phyloP scores from a whole-genome alignment of 2,797 vertebrate species.

The Enteromius trimaculatus region DNA sequence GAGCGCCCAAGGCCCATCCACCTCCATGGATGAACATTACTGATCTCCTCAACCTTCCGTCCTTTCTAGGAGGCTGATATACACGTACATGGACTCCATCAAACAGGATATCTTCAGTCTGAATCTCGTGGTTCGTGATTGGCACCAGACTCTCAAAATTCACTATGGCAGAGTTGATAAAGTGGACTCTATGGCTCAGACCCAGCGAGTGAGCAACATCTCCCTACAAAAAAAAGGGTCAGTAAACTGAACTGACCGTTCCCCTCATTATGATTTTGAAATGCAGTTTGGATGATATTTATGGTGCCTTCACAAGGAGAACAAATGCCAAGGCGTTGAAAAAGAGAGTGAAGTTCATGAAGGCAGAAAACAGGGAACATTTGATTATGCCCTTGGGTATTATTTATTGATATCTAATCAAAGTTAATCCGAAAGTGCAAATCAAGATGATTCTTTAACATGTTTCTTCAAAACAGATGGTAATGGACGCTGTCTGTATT shows the following conservation, averaged over 20 bases:
- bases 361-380: not conserved
- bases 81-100: slow-evolving; percentile 86
- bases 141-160: slow-evolving; percentile 71
- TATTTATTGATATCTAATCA: not conserved
- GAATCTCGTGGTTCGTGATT: slow-evolving; percentile 69
- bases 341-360: slow-evolving; percentile 28
- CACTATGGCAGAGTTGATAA: slow-evolving; percentile 71
- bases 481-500: not conserved
- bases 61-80: slow-evolving; percentile 80
- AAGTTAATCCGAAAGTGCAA: slow-evolving; percentile 46
- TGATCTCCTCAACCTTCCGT: slow-evolving; percentile 79
- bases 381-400: slow-evolving; percentile 2
- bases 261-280: slow-evolving; percentile 39
- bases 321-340: slow-evolving; percentile 36
- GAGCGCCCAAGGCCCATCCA: slow-evolving; percentile 89
- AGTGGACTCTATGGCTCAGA: slow-evolving; percentile 75
- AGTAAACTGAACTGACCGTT: slow-evolving; percentile 34
- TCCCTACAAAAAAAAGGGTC: slow-evolving; percentile 71
- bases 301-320: slow-evolving; percentile 15
- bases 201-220: slow-evolving; percentile 80
- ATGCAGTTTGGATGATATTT: slow-evolving; percentile 1
- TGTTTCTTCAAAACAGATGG: not conserved
- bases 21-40: slow-evolving; percentile 91
- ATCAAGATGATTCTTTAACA: slow-evolving; percentile 1
- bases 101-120: slow-evolving; percentile 84